A percentile compares a stretch with the other conserved stretches of the same genome.
Conservation (phyloP, 2,113 vertebrate species). For the Oenanthe oenanthe region DNA sequence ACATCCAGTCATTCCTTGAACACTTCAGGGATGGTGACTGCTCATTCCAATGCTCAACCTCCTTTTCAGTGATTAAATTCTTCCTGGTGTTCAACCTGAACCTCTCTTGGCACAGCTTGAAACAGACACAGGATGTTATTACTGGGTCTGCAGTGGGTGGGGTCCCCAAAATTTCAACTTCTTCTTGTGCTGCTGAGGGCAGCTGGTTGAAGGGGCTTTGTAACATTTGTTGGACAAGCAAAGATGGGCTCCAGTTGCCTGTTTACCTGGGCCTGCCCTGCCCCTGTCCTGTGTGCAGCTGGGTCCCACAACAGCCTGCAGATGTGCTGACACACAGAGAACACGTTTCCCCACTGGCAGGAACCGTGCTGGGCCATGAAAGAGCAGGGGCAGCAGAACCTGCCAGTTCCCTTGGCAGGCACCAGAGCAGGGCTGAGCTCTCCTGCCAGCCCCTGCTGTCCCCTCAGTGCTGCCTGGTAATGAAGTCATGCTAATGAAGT, state of each 20-base stretch:
- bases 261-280: neutral
- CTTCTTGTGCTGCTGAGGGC: neutral
- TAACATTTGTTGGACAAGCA: neutral
- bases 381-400: neutral
- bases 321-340: neutral
- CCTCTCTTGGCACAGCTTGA: neutral
- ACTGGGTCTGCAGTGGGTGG: fast-evolving
- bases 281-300: neutral
- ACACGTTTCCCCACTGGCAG: neutral
- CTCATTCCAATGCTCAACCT: neutral
- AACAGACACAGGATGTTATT: neutral
- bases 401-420: constrained; percentile 1
- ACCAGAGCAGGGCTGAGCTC: neutral
- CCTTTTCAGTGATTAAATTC: neutral
- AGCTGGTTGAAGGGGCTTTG: neutral
- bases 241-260: neutral
- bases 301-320: neutral
- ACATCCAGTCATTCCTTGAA: neutral
- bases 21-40: neutral
- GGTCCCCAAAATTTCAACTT: neutral
- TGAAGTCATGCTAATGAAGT: constrained; percentile 39
- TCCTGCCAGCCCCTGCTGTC: neutral
- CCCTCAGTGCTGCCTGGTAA: neutral
- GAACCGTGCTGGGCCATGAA: neutral
- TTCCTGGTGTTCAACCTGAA: neutral